phyloP scores from a whole-genome alignment of 2,797 vertebrate species.

The Syngnathus acus region DNA sequence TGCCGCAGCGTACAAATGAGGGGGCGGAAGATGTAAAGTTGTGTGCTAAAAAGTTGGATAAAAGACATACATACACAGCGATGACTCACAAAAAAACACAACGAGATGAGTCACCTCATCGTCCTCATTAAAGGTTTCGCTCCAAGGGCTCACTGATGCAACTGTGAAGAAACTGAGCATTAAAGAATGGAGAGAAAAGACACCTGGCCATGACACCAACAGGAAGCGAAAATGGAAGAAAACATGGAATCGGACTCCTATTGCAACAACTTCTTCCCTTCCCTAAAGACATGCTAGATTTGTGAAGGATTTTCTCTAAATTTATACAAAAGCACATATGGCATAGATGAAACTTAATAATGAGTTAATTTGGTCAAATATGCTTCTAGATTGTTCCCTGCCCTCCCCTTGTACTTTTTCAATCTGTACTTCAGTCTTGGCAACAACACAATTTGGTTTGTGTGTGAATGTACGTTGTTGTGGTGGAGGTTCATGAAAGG shows the following conservation, averaged over 20 bases:
- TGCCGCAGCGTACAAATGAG: slow-evolving; percentile 7
- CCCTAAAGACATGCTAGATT: neutral
- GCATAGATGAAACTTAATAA: neutral
- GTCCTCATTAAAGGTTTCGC: slow-evolving; percentile 33
- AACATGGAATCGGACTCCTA: neutral
- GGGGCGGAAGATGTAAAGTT: slow-evolving; percentile 9
- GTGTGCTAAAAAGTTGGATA: slow-evolving; percentile 21
- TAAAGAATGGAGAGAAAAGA: slow-evolving; percentile 5
- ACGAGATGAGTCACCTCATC: slow-evolving; percentile 40
- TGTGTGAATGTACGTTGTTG: slow-evolving; percentile 13
- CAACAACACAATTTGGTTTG: neutral
- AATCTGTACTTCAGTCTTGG: slow-evolving; percentile 34
- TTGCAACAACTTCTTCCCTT: neutral
- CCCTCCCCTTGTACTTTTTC: slow-evolving; percentile 24
- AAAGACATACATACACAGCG: slow-evolving; percentile 17
- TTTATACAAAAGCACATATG: neutral
- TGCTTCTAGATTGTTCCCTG: slow-evolving; percentile 32
- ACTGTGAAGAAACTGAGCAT: slow-evolving; percentile 19
- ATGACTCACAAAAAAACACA: slow-evolving; percentile 38
- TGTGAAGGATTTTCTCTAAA: neutral
- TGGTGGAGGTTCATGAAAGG: slow-evolving; percentile 48
- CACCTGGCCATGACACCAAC: neutral
- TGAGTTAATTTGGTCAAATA: slow-evolving; percentile 29
- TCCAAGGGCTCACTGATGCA: slow-evolving; percentile 35
- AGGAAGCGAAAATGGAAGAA: neutral